Percentiles rank a stretch among this genome's conserved stretches.
phyloP scores from a whole-genome alignment of 53 echinoderm and acorn worm genomes.

The Stichopus horrens region DNA sequence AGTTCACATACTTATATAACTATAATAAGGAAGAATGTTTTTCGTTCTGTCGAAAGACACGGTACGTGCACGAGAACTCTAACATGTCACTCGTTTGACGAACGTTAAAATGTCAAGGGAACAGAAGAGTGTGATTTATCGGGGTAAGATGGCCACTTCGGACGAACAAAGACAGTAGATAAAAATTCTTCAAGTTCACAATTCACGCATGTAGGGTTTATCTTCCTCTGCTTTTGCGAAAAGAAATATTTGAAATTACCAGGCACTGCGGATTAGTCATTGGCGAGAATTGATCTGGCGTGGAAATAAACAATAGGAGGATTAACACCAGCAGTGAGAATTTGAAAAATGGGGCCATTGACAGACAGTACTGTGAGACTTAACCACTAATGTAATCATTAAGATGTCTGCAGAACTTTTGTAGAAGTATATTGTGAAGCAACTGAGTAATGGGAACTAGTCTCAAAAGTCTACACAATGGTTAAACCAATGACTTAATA shows the following conservation, averaged over 20 bases:
- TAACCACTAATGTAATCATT: background rate
- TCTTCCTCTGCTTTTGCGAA: background rate
- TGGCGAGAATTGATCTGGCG: constrained; percentile 39
- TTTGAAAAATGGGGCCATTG: constrained; percentile 40
- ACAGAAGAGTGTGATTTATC: constrained; percentile 43
- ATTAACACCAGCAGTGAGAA: constrained; percentile 23
- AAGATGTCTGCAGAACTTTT: background rate
- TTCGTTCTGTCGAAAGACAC: constrained; percentile 13
- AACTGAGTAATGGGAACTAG: too few species aligned
- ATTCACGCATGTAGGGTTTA: constrained; percentile 37
- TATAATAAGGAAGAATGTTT: constrained; percentile 22
- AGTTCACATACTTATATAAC: background rate
- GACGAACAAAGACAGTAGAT: constrained; percentile 29
- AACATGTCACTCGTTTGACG: constrained; percentile 24
- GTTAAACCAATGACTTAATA: too few species aligned
- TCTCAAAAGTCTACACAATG: too few species aligned
- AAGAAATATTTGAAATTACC: constrained; percentile 22
- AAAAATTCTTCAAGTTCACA: constrained; percentile 23
- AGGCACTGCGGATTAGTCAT: background rate
- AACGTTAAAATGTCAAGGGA: constrained; percentile 29
- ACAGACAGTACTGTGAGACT: background rate
- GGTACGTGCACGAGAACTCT: background rate
- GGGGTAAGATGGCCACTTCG: constrained; percentile 42
- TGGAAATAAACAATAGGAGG: constrained; percentile 35
- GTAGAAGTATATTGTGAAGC: too few species aligned